Base-by-base conservation (phyloP, 35 echinoderm and acorn worm species). In the Amphiura filiformis region DNA sequence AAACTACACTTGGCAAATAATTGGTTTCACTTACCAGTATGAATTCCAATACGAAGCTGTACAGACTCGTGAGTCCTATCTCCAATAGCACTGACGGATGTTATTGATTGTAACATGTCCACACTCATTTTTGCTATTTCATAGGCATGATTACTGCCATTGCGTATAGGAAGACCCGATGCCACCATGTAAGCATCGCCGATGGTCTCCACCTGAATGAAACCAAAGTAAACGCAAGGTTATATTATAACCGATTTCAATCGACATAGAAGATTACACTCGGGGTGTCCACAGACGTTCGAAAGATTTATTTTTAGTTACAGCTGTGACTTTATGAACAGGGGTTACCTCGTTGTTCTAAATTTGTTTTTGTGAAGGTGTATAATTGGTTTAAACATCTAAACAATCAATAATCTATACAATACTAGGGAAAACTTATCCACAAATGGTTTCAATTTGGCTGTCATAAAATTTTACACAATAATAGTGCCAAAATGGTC, bases 161-260 rank as follows among this genome's bases (percentile, higher is more conserved):
- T 92, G 17, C 78, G 90, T 37, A 80, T 78, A 35, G 90, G 90
- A 14, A 92, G 44, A 0, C 90, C 90, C 12, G 84, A 87, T 32
- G 80, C 90, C 0, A 92, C 90, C 90, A 92, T 92, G 44, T 92
- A 92, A 15, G 90, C 90, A 83, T 92, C 90, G 37, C 90, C 90
- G 0, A 92, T 92, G 0, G 90, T 92, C 80, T 92, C 90, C 13
- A 92, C 90, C 84, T 92, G 39, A 75, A 77, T 76, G 14, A 70
- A n/a, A n/a, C n/a, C n/a, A n/a, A n/a, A n/a, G n/a, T n/a, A n/a
- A n/a, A n/a, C n/a, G n/a, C n/a, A n/a, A n/a, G n/a, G n/a, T n/a
- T n/a, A n/a, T n/a, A n/a, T n/a, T n/a, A n/a, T n/a, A n/a, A n/a
- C n/a, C n/a, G n/a, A 92, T 92, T 0, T 84, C 86, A 57, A 87